These are phyloP conservation scores for Tetraodon nigroviridis DNA, from an alignment of 2,113 vertebrate genomes.

Conservation along the genomic window DNA sequence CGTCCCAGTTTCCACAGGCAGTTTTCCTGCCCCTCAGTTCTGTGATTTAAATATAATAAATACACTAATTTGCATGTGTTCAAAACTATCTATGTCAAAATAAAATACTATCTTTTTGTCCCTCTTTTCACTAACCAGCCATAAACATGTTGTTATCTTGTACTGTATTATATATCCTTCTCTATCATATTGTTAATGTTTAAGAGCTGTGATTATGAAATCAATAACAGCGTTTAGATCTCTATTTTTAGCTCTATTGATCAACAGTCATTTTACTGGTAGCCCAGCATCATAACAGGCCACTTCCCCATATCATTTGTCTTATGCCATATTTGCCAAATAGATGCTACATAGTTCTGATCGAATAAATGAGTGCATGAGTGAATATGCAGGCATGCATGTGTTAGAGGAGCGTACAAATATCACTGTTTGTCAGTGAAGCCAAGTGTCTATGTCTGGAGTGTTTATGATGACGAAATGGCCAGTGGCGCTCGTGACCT, in stretches of 20 bases:
- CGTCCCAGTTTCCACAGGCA: too few relatives aligned
- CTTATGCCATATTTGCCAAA: background rate
- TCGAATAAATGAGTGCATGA: background rate
- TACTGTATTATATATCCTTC: background rate
- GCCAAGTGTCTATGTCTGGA: conserved; percentile 13
- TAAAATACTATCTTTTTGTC: too few relatives aligned
- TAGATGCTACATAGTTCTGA: background rate
- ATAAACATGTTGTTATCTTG: background rate
- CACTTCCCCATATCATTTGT: background rate
- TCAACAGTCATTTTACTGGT: background rate
- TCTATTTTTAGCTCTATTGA: background rate
- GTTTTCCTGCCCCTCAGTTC: too few relatives aligned
- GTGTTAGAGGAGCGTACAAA: background rate
- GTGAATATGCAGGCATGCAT: background rate
- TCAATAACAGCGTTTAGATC: background rate
- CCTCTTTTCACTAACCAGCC: too few relatives aligned
- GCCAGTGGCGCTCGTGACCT: conserved; percentile 38
- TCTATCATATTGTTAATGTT: background rate
- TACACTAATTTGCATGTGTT: too few relatives aligned
- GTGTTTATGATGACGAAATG: conserved; percentile 27
- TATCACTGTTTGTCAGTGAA: background rate
- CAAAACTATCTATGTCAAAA: too few relatives aligned
- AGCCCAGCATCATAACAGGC: background rate
- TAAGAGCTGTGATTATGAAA: background rate
- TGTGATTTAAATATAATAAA: background rate